phyloP scores from a whole-genome alignment of 2,797 vertebrate species.

The Cirrhinus mrigala region DNA sequence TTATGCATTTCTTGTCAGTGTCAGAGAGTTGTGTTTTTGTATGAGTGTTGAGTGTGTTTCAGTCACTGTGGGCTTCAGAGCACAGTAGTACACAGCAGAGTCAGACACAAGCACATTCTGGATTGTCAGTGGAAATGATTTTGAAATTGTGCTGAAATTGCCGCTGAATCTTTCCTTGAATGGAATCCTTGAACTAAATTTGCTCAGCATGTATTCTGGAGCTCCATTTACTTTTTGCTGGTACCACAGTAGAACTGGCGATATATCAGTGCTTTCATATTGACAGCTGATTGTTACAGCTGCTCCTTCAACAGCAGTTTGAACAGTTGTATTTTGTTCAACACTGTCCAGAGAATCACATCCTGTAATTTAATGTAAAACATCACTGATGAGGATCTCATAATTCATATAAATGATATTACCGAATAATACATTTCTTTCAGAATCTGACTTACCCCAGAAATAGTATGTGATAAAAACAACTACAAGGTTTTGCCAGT shows the following conservation, averaged over 20 bases:
- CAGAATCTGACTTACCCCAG: too few species aligned
- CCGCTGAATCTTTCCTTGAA: not conserved
- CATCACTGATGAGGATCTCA: not conserved
- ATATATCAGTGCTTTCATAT: not conserved
- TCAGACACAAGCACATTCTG: not conserved
- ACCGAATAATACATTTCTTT: too few species aligned
- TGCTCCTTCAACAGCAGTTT: not conserved
- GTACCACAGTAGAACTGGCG: not conserved
- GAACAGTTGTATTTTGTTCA: slow-evolving; percentile 13
- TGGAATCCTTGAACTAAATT: too few species aligned
- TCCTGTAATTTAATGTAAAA: slow-evolving; percentile 19
- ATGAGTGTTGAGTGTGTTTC: not conserved
- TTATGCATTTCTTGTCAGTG: too few species aligned
- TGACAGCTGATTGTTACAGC: not conserved
- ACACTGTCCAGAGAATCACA: slow-evolving; percentile 42
- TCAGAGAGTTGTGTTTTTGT: not conserved
- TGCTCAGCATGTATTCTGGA: not conserved
- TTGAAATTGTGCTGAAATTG: too few species aligned
- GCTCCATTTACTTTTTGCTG: not conserved
- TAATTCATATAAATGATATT: too few species aligned
- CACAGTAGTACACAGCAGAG: slow-evolving; percentile 45
- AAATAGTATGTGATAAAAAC: too few species aligned
- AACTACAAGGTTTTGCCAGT: too few species aligned
- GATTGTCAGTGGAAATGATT: not conserved
- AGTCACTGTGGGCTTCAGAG: slow-evolving; percentile 16